These are phyloP conservation scores for Pleuronectes platessa DNA, from an alignment of 2,113 vertebrate species.

Conservation along the genomic window DNA sequence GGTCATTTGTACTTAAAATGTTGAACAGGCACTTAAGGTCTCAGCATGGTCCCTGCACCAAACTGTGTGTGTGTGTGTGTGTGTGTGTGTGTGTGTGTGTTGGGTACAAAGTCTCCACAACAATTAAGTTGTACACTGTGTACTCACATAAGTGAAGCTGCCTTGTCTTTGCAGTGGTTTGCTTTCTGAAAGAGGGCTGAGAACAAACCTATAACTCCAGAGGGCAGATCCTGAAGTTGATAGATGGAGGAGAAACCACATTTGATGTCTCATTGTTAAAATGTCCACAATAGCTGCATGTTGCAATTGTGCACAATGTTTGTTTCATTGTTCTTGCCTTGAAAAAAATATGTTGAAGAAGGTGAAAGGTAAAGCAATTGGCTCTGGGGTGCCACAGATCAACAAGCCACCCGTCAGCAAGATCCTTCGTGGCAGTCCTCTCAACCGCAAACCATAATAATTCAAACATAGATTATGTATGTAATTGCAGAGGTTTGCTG, in stretches of 20 bases:
- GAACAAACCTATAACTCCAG: not conserved
- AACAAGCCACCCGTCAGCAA: not conserved
- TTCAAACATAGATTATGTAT: not conserved
- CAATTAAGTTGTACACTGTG: constrained; percentile 3
- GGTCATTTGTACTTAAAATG: constrained; percentile 6
- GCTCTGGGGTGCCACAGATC: not conserved
- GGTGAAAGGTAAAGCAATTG: too few species aligned
- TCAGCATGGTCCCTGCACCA: not conserved
- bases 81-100: not conserved
- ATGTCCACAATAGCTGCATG: not conserved
- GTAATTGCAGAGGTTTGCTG: not conserved
- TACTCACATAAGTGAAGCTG: not conserved
- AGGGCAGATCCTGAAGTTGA: not conserved
- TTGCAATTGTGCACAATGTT: not conserved
- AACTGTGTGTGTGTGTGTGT: not conserved
- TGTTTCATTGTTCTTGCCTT: not conserved
- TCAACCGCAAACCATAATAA: not conserved
- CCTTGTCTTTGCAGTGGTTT: not conserved
- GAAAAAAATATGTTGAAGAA: too few species aligned
- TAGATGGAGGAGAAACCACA: not conserved
- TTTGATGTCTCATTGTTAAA: too few species aligned
- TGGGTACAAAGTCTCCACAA: not conserved
- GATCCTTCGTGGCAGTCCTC: too few species aligned
- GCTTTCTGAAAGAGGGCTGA: too few species aligned
- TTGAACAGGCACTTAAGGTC: constrained; percentile 7